Evolutionary conservation across 2,113 vertebrate genomes (phyloP).

Genomic region (Rhabdomys dilectus): DNA sequence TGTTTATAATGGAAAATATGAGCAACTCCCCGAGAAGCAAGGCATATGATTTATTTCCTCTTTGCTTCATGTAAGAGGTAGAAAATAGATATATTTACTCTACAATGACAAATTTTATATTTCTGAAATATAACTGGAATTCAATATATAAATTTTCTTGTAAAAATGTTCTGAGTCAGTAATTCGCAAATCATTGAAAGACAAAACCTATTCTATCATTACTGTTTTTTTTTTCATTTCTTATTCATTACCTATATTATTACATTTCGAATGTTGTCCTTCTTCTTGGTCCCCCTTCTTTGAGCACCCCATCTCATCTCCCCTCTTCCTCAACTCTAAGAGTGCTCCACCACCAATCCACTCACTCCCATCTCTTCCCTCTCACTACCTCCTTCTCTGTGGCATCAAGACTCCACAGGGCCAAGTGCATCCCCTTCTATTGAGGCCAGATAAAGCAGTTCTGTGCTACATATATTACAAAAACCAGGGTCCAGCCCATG

Average conservation of each 20-base stretch:
- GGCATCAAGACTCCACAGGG: no score
- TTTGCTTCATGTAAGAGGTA: background rate
- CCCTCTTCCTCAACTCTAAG: no score
- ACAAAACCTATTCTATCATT: background rate
- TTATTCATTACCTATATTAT: no score
- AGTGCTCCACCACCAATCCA: no score
- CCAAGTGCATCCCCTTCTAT: no score
- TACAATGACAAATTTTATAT: background rate
- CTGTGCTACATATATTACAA: no score
- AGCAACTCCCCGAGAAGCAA: background rate
- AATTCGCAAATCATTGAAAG: background rate
- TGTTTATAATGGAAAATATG: background rate
- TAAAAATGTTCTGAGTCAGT: background rate
- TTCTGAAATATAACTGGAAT: background rate
- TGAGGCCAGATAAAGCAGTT: no score
- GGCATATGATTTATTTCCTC: background rate
- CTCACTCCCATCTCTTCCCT: no score
- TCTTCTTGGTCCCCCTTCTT: no score
- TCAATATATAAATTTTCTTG: background rate
- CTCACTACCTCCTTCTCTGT: no score
- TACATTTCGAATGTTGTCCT: no score
- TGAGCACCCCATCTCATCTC: fast-evolving
- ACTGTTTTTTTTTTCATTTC: background rate
- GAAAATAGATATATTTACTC: background rate
- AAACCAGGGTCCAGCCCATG: no score